phyloP scores from a whole-genome alignment of 2,888 invertebrate species.

The Caradrina kadenii region DNA sequence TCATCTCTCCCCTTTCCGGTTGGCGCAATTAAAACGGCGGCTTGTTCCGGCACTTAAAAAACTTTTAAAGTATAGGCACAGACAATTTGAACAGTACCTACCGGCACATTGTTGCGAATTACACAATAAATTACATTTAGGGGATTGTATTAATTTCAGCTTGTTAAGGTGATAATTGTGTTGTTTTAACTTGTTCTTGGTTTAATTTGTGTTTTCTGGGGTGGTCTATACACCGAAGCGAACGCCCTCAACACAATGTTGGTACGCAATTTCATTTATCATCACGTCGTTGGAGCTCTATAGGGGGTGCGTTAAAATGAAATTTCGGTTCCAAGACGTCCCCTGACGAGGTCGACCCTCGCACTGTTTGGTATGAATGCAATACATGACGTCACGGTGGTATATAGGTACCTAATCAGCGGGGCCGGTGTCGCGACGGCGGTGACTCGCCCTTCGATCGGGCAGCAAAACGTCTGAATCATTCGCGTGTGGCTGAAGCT shows the following conservation, averaged over 20 bases:
- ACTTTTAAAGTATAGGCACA: slow-evolving; percentile 87
- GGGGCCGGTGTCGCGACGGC: slow-evolving; percentile 44
- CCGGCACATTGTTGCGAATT: slow-evolving; percentile 78
- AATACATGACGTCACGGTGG: slow-evolving; percentile 57
- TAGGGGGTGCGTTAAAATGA: slow-evolving; percentile 16
- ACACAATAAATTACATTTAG: slow-evolving; percentile 72
- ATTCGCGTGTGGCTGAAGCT: slow-evolving; percentile 87
- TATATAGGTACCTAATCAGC: slow-evolving; percentile 47
- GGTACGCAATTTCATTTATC: slow-evolving; percentile 34
- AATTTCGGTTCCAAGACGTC: slow-evolving; percentile 22
- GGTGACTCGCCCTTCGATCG: slow-evolving; percentile 76
- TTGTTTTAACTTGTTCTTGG: slow-evolving; percentile 54
- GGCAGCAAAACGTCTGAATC: slow-evolving; percentile 84
- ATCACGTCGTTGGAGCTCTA: slow-evolving; percentile 14
- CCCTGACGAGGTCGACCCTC: slow-evolving; percentile 3
- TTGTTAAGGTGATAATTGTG: slow-evolving; percentile 63
- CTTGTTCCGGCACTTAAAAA: slow-evolving; percentile 89
- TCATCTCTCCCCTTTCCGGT: slow-evolving; percentile 89
- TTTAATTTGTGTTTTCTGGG: slow-evolving; percentile 40
- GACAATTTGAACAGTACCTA: slow-evolving; percentile 82
- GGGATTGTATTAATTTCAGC: slow-evolving; percentile 67
- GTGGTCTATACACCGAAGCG: neutral
- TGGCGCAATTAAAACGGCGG: slow-evolving; percentile 89
- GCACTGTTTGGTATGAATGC: slow-evolving; percentile 37
- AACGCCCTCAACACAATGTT: slow-evolving; percentile 7